These are phyloP conservation scores for Eristalis arbustorum DNA, from an alignment of 2,888 invertebrate genomes.

Conservation along the genomic window DNA sequence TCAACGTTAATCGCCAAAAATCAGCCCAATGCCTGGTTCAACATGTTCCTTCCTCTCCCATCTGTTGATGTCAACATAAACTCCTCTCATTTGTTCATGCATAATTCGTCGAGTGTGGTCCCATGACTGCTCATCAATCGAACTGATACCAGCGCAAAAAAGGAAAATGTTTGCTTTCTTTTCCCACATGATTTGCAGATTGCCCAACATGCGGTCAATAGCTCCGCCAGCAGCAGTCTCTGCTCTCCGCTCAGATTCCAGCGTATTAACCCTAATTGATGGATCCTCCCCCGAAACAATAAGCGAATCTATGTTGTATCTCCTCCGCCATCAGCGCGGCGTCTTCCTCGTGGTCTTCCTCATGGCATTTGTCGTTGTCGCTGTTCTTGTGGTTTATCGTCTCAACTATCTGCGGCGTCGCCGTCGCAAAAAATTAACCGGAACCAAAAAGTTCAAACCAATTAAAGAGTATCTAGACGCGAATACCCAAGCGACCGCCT, in stretches of 20 bases:
- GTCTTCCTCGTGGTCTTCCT: slow-evolving; percentile 13
- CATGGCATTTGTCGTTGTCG: slow-evolving; percentile 20
- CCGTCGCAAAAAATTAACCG: slow-evolving; percentile 27
- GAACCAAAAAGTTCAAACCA: slow-evolving; percentile 46
- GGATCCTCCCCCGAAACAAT: slow-evolving; percentile 60
- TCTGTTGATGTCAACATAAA: too few relatives aligned
- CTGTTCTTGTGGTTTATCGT: not conserved
- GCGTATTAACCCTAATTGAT: slow-evolving; percentile 60
- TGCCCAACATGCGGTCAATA: slow-evolving; percentile 59
- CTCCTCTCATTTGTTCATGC: too few relatives aligned
- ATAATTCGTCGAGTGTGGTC: too few relatives aligned
- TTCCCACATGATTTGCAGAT: slow-evolving; percentile 6
- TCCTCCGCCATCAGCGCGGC: not conserved
- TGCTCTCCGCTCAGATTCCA: slow-evolving; percentile 30
- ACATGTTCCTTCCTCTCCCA: too few relatives aligned
- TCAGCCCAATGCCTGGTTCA: too few relatives aligned
- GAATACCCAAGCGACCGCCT: slow-evolving; percentile 12
- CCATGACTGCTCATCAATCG: too few relatives aligned
- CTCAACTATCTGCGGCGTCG: not conserved
- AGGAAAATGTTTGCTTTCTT: not conserved
- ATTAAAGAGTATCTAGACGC: slow-evolving; percentile 13
- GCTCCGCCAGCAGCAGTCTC: slow-evolving; percentile 1
- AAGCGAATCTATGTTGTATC: not conserved
- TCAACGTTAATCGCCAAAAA: too few relatives aligned
- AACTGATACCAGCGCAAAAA: slow-evolving; percentile 1